Percentiles rank a stretch among this genome's conserved stretches.
Evolutionary conservation across 1,140 invertebrate species (phyloP).

Genomic region (Hestina assimilis): DNA sequence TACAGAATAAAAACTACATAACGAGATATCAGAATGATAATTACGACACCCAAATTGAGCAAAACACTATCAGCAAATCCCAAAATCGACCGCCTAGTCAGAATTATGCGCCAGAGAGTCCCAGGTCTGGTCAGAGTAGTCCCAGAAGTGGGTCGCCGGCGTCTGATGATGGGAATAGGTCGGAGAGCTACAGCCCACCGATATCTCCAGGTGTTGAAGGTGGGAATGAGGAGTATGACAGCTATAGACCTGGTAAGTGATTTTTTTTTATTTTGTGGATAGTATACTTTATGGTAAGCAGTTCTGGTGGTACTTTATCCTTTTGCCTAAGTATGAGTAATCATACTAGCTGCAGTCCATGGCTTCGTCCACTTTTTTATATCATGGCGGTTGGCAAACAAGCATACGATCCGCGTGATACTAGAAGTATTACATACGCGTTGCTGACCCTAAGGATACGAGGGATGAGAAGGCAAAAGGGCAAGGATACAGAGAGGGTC

Average conservation of each 20-base stretch:
- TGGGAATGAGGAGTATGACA: slow-evolving; percentile 61
- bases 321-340: too few species aligned
- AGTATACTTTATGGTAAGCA: too few species aligned
- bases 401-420: too few species aligned
- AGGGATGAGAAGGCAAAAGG: too few species aligned
- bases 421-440: too few species aligned
- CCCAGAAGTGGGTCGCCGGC: slow-evolving; percentile 63
- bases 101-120: slow-evolving; percentile 42
- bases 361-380: too few species aligned
- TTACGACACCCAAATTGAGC: slow-evolving; percentile 68
- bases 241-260: slow-evolving; percentile 72
- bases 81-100: slow-evolving; percentile 31
- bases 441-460: too few species aligned
- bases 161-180: slow-evolving; percentile 72
- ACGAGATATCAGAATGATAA: slow-evolving; percentile 55
- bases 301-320: too few species aligned
- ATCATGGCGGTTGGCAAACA: too few species aligned
- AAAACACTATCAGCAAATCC: slow-evolving; percentile 65
- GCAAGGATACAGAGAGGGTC: too few species aligned
- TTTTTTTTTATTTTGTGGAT: not conserved
- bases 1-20: slow-evolving; percentile 68
- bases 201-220: slow-evolving; percentile 76
- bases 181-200: slow-evolving; percentile 71
- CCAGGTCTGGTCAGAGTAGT: slow-evolving; percentile 57
- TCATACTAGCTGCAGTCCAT: too few species aligned